These are phyloP conservation scores for Pollenia angustigena DNA, from an alignment of 2,888 invertebrate genomes.

Conservation along the genomic window DNA sequence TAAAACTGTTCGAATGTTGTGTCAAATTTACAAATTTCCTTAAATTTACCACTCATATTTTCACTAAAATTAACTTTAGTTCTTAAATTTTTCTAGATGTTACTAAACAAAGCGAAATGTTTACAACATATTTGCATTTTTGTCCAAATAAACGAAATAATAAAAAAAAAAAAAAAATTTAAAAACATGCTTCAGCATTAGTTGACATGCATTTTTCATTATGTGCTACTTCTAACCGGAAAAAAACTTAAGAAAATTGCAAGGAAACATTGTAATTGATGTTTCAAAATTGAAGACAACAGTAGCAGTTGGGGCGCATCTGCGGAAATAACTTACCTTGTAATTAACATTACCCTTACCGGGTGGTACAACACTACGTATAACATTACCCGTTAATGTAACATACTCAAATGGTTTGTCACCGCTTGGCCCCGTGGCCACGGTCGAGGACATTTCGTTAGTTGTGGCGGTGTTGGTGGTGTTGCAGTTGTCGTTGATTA, in stretches of 20 bases:
- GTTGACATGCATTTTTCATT: conserved; percentile 27
- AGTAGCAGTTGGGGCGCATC: conserved; percentile 25
- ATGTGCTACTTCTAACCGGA: background rate
- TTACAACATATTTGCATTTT: background rate
- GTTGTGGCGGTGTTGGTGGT: conserved; percentile 61
- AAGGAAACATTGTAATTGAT: background rate
- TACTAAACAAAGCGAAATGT: conserved; percentile 1
- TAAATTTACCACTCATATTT: background rate
- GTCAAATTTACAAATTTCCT: background rate
- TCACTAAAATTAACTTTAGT: background rate
- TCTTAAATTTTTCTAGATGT: background rate
- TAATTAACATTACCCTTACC: conserved; percentile 83
- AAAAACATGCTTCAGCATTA: conserved; percentile 1
- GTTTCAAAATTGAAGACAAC: background rate
- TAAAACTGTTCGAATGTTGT: too few relatives aligned
- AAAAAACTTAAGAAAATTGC: background rate
- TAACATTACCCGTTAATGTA: conserved; percentile 83
- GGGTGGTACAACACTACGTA: conserved; percentile 84
- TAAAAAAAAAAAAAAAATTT: background rate
- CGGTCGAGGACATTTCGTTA: conserved; percentile 72
- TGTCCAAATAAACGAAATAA: background rate
- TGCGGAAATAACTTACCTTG: conserved; percentile 79
- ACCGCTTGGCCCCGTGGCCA: conserved; percentile 75
- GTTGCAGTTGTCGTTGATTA: conserved; percentile 71
- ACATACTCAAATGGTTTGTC: conserved; percentile 83